phyloP scores from a whole-genome alignment of 2,797 vertebrate genomes.

The Anas capensis region DNA sequence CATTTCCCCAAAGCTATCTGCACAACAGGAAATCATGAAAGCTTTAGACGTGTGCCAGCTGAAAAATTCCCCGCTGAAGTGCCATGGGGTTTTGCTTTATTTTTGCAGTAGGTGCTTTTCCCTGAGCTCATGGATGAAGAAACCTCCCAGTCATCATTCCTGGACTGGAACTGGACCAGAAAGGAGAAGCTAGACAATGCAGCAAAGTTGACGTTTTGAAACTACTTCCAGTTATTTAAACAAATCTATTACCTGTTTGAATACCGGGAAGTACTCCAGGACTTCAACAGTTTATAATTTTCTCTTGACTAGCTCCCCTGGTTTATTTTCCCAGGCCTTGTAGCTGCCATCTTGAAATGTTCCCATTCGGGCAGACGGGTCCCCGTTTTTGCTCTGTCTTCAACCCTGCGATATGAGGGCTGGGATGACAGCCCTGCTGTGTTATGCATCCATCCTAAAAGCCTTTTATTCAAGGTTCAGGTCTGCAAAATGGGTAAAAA shows the following conservation, averaged over 20 bases:
- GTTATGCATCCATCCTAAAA: neutral
- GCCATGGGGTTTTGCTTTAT: neutral
- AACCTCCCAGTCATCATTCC: neutral
- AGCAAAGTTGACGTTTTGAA: constrained; percentile 48
- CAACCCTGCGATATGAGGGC: neutral
- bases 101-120: constrained; percentile 13
- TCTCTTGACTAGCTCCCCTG: constrained; percentile 44
- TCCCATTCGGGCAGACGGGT: neutral
- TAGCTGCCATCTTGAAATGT: neutral
- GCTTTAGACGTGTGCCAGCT: neutral
- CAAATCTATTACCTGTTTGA: constrained; percentile 67
- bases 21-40: neutral
- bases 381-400: neutral
- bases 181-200: constrained; percentile 57
- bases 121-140: constrained; percentile 1
- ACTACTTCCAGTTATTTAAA: constrained; percentile 70
- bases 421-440: neutral
- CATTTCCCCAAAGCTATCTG: neutral
- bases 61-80: neutral
- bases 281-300: constrained; percentile 54
- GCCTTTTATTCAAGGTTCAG: neutral
- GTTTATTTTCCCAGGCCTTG: constrained; percentile 39
- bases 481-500: neutral
- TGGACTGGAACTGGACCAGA: constrained; percentile 50
- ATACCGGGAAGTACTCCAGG: constrained; percentile 67